phyloP scores from a whole-genome alignment of 2,888 invertebrate genomes.

The Phlogophora meticulosa region DNA sequence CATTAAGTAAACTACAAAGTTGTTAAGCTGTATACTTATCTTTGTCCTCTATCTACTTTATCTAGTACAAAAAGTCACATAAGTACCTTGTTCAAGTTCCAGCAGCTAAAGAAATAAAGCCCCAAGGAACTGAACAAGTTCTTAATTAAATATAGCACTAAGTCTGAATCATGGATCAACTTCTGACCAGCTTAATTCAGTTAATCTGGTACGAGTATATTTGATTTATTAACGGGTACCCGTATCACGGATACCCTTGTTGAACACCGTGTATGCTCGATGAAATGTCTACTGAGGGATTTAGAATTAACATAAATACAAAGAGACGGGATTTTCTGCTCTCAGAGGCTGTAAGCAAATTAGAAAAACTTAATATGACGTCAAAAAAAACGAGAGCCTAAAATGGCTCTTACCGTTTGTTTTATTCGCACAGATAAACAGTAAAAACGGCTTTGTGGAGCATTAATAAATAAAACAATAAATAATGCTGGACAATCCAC shows the following conservation, averaged over 20 bases:
- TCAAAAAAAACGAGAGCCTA: too few species aligned
- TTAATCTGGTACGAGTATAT: slow-evolving; percentile 51
- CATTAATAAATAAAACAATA: too few species aligned
- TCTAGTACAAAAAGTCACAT: slow-evolving; percentile 4
- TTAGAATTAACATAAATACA: slow-evolving; percentile 35
- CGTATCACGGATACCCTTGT: slow-evolving; percentile 41
- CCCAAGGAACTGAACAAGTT: slow-evolving; percentile 43
- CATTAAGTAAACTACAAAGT: background rate
- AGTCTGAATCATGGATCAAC: slow-evolving; percentile 59
- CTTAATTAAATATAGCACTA: slow-evolving; percentile 59
- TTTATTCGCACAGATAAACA: too few species aligned
- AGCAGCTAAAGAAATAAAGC: slow-evolving; percentile 31
- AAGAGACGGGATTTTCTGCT: slow-evolving; percentile 20
- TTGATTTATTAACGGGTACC: slow-evolving; percentile 54
- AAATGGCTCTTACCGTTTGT: too few species aligned
- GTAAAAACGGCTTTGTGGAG: too few species aligned
- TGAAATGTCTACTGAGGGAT: slow-evolving; percentile 38
- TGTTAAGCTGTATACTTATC: background rate
- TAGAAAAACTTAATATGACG: background rate
- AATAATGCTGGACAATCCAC: too few species aligned
- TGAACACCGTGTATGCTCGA: slow-evolving; percentile 24
- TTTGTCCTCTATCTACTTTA: background rate
- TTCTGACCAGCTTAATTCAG: slow-evolving; percentile 42
- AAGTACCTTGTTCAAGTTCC: slow-evolving; percentile 24
- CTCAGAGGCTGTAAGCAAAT: background rate